Evolutionary conservation across 2,797 vertebrate genomes (phyloP).

Genomic region (Sebastolobus altivelis): DNA sequence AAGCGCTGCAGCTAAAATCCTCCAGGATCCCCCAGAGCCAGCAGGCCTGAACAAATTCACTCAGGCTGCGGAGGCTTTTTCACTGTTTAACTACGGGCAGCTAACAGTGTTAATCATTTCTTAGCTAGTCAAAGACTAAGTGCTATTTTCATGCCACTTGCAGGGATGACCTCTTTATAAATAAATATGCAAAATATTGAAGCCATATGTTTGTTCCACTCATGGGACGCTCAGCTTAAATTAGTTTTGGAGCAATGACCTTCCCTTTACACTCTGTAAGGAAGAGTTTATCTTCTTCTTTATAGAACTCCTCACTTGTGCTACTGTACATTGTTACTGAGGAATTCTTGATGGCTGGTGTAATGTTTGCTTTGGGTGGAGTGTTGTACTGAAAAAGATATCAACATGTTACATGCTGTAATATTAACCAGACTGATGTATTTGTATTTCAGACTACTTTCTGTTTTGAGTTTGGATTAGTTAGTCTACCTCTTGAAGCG

Average conservation of each 20-base stretch:
- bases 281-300: conserved; percentile 25
- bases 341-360: neutral
- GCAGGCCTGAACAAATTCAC: conserved; percentile 42
- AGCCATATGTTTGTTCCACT: conserved; percentile 64
- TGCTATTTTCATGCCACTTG: conserved; percentile 46
- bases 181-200: conserved; percentile 55
- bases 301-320: neutral
- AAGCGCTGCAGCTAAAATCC: conserved; percentile 62
- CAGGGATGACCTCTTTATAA: conserved; percentile 54
- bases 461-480: conserved; percentile 18
- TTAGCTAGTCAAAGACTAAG: conserved; percentile 24
- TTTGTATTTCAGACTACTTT: neutral
- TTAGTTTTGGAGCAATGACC: conserved; percentile 22
- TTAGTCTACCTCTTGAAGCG: conserved; percentile 35
- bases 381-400: conserved; percentile 6
- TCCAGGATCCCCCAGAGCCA: conserved; percentile 49
- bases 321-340: neutral
- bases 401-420: conserved; percentile 14
- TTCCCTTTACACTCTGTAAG: conserved; percentile 23
- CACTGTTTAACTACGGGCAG: conserved; percentile 64
- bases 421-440: conserved; percentile 30
- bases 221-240: conserved; percentile 33
- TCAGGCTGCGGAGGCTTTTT: conserved; percentile 24
- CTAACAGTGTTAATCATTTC: conserved; percentile 69
- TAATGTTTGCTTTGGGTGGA: conserved; percentile 36